A percentile compares a stretch with the other conserved stretches of the same genome.
These are phyloP conservation scores for Myrmecophaga tridactyla DNA, from an alignment of 2,113 vertebrate species.

Conservation along the genomic window DNA sequence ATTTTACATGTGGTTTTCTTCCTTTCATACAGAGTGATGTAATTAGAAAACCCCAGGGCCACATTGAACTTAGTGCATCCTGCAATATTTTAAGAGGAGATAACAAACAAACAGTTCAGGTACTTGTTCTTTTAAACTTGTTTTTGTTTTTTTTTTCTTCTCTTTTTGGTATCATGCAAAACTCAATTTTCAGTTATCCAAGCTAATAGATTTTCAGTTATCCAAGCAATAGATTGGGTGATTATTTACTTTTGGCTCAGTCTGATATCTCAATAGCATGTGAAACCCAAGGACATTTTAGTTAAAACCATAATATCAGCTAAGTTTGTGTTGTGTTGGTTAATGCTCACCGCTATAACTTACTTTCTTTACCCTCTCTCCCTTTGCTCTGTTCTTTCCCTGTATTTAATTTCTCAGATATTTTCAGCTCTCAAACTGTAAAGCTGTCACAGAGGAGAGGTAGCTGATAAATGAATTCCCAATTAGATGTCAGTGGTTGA, in stretches of 20 bases:
- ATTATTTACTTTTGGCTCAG: not conserved
- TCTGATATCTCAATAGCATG: not conserved
- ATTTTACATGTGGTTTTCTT: constrained; percentile 41
- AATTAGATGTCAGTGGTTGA: not conserved
- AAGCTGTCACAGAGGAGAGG: not conserved
- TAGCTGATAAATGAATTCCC: constrained; percentile 5
- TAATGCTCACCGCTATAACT: not conserved
- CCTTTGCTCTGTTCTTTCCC: not conserved
- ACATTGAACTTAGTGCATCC: constrained; percentile 93
- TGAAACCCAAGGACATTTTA: not conserved
- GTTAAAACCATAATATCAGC: not conserved
- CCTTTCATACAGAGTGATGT: constrained; percentile 91
- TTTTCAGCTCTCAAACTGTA: not conserved
- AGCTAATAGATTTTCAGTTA: not conserved
- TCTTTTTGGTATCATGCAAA: not conserved
- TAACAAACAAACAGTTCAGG: constrained; percentile 97
- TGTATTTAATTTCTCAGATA: not conserved
- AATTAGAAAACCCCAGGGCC: constrained; percentile 96
- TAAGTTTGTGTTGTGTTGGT: not conserved
- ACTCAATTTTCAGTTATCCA: not conserved
- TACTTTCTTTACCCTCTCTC: not conserved
- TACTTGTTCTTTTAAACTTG: constrained; percentile 59
- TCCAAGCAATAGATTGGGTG: not conserved
- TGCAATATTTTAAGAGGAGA: constrained; percentile 94
- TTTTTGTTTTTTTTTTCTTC: not conserved